Base-by-base conservation (phyloP, 1,140 invertebrate genomes). In the Scaptomyza graminum region DNA sequence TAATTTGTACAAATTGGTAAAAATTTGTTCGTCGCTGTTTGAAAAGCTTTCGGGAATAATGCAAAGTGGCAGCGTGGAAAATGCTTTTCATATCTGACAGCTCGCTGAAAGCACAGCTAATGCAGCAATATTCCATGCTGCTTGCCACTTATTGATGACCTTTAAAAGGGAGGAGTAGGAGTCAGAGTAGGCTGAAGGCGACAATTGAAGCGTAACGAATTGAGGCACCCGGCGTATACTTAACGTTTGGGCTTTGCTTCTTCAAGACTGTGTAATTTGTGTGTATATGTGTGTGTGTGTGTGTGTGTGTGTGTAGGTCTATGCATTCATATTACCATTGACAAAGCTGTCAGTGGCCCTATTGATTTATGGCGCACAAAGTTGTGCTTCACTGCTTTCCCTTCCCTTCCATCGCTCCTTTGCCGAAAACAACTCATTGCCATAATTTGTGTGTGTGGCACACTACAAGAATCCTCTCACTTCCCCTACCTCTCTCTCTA, bases 1-100 rank as follows among this genome's bases (percentile, higher is more conserved):
- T 88, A 88, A 87, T 87, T 72, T 89, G 79, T 79, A 76, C 83
- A 83, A 87, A 87, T 83, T 87, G 83, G 79, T 66, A 57, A 31
- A 49, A 31, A 51, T 51, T 51, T 7, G 4, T 51, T 34, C 18
- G 51, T 37, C 64, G 15, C 13, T 51, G 37, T 67, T 18, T 47
- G 39, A 46, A 34, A 67, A 59, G 28, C 22, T 47, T 28, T 22
- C 15, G 37, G 0, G 37, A 41, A 41, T 67, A 65, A 71, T 43
- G 15, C 15, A 69, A 69, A 59, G 66, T 70, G 66, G 41, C 61
- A 67, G 76, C 60, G 52, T 63, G 54, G 82, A 65, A 78, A 83
- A 78, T 78, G 64, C 75, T 82, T 79, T 83, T 69, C 67, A 78
- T 67, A 77, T 70, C 31, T 60, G 62, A 73, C 55, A 73, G 69